phyloP scores from a whole-genome alignment of 2,797 vertebrate species.

The Eremophila alpestris region DNA sequence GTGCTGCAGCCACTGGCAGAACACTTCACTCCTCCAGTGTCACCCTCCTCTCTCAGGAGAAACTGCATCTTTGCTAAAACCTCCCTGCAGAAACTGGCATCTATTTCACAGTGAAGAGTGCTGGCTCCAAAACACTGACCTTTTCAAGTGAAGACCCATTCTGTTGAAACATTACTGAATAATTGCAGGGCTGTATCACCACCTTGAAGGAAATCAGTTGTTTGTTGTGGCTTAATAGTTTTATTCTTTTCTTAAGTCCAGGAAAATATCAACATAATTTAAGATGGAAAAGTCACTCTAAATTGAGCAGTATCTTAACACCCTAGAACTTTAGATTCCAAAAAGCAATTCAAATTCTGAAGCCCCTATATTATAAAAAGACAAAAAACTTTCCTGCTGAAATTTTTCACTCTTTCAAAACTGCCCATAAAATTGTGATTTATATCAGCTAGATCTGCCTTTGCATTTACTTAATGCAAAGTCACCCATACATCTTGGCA shows the following conservation, averaged over 20 bases:
- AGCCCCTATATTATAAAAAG: neutral
- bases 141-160: neutral
- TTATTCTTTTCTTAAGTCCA: neutral
- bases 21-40: neutral
- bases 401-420: neutral
- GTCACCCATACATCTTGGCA: slow-evolving; percentile 18
- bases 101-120: neutral
- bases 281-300: neutral
- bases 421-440: neutral
- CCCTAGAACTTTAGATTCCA: neutral
- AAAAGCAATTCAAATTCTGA: neutral
- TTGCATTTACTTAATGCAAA: slow-evolving; percentile 11
- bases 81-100: neutral
- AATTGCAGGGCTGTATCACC: neutral
- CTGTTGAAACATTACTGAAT: neutral
- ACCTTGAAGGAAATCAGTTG: neutral
- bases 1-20: neutral
- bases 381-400: neutral
- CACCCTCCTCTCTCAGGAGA: neutral
- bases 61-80: neutral
- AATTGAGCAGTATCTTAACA: neutral
- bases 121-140: neutral
- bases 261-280: neutral
- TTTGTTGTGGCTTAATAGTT: neutral
- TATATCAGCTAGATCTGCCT: slow-evolving; percentile 24